phyloP scores from a whole-genome alignment of 2,113 vertebrate species.

The Pristiophorus japonicus region DNA sequence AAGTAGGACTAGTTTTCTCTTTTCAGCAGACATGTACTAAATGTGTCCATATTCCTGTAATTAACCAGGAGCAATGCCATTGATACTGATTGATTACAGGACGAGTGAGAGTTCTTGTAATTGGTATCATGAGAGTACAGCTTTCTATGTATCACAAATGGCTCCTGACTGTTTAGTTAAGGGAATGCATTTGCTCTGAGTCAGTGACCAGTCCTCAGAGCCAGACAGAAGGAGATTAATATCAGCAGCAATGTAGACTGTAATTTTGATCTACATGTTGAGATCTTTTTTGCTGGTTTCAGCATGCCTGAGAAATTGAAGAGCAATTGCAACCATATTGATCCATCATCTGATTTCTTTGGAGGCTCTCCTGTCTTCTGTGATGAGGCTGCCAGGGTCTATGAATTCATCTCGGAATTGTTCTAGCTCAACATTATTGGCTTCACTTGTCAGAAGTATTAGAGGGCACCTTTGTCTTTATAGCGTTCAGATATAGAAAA shows the following conservation, averaged over 20 bases:
- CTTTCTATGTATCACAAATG: slow-evolving; percentile 4
- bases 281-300: neutral
- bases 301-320: neutral
- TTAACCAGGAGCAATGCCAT: neutral
- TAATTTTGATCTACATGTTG: slow-evolving; percentile 6
- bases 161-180: neutral
- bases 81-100: neutral
- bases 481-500: too few species aligned
- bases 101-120: neutral
- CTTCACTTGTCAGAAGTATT: neutral
- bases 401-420: neutral
- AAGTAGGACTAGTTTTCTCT: neutral
- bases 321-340: neutral
- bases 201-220: neutral
- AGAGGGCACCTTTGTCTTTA: too few species aligned
- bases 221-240: too few species aligned
- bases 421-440: neutral
- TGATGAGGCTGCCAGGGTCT: neutral
- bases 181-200: neutral
- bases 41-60: neutral
- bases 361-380: neutral
- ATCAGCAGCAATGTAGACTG: neutral
- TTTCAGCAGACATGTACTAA: neutral
- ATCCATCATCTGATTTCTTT: neutral
- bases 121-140: neutral